phyloP scores from a whole-genome alignment of 2,888 invertebrate genomes.

The Andrena trimmerana region DNA sequence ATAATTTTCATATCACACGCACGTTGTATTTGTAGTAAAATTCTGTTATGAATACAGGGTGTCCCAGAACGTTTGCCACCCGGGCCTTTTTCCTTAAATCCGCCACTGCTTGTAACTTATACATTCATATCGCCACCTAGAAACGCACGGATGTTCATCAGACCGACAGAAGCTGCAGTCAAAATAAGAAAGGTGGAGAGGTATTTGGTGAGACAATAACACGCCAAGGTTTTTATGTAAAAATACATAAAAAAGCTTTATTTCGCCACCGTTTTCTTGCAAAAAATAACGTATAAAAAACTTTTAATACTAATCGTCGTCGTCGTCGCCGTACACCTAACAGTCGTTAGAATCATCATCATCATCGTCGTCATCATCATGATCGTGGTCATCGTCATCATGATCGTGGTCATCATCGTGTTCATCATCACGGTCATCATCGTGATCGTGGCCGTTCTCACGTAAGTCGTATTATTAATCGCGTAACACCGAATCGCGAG shows the following conservation, averaged over 20 bases:
- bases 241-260: constrained; percentile 85
- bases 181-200: background rate
- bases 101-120: no score
- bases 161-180: background rate
- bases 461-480: constrained; percentile 65
- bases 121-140: no score
- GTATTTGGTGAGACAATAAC: background rate
- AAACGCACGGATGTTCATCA: background rate
- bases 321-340: constrained; percentile 69
- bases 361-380: constrained; percentile 65
- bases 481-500: constrained; percentile 56
- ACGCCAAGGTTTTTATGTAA: constrained; percentile 80
- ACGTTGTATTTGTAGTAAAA: no score
- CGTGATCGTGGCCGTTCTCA: constrained; percentile 45
- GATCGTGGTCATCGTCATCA: constrained; percentile 62
- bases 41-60: no score
- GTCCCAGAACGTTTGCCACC: no score
- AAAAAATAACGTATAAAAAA: constrained; percentile 83
- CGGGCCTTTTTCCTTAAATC: no score
- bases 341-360: constrained; percentile 69
- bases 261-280: constrained; percentile 85
- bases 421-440: constrained; percentile 49
- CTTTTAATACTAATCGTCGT: constrained; percentile 73
- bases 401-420: constrained; percentile 58
- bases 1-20: no score